Conservation (phyloP, 2,888 invertebrate species). For the Thysanoteuthis rhombus region DNA sequence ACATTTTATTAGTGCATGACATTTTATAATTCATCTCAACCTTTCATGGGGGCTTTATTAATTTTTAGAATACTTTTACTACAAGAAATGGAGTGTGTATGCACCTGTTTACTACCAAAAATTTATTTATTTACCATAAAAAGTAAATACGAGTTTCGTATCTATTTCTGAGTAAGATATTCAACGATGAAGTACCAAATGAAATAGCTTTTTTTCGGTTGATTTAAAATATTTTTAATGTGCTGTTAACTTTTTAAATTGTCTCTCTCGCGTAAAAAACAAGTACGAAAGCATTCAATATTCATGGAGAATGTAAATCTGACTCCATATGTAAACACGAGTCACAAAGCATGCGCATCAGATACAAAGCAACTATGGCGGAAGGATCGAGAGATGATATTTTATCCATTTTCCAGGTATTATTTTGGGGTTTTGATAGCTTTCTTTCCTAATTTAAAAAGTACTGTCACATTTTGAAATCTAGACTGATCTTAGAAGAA, state of each 20-base stretch:
- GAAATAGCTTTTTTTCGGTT: background rate
- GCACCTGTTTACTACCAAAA: background rate
- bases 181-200: background rate
- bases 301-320: background rate
- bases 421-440: slow-evolving; percentile 21
- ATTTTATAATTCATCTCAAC: background rate
- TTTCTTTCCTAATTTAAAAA: background rate
- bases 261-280: background rate
- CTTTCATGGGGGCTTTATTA: background rate
- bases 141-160: background rate
- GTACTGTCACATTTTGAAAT: background rate
- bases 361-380: slow-evolving; percentile 55
- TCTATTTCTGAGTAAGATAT: background rate
- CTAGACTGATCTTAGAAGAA: background rate
- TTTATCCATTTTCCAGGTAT: slow-evolving; percentile 61
- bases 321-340: background rate
- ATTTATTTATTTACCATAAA: background rate
- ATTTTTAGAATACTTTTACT: background rate
- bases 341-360: slow-evolving; percentile 31
- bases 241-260: background rate
- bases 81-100: background rate
- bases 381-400: slow-evolving; percentile 57
- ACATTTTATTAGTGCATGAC: background rate
- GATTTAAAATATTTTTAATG: background rate
- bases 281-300: background rate